phyloP scores from a whole-genome alignment of 2,888 invertebrate genomes.

The Deilephila porcellus region DNA sequence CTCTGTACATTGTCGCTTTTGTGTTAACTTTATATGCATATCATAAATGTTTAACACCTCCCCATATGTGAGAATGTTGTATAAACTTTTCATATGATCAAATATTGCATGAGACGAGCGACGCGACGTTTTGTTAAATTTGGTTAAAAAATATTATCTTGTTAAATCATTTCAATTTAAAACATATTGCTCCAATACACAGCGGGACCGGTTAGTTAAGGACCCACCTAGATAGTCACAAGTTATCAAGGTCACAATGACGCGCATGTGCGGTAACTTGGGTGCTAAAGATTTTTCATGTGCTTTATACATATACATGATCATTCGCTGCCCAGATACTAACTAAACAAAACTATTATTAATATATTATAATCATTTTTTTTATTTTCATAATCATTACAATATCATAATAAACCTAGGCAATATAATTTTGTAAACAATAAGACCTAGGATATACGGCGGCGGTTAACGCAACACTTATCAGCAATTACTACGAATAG shows the following conservation, averaged over 20 bases:
- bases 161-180: background rate
- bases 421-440: conserved; percentile 1
- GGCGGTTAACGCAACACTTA: background rate
- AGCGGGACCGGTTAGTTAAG: conserved; percentile 9
- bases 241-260: conserved; percentile 70
- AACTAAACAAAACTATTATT: background rate
- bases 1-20: background rate
- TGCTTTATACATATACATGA: conserved; percentile 45
- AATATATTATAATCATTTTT: background rate
- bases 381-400: background rate
- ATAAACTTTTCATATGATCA: background rate
- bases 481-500: conserved; percentile 17
- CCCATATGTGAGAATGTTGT: background rate
- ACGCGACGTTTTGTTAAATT: background rate
- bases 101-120: background rate
- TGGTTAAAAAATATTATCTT: background rate
- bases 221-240: conserved; percentile 54
- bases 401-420: background rate
- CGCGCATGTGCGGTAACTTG: conserved; percentile 75
- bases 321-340: conserved; percentile 33
- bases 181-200: background rate
- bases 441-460: background rate
- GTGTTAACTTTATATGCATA: background rate
- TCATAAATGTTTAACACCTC: background rate
- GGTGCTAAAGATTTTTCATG: conserved; percentile 70